These are phyloP conservation scores for Galerucella nymphaeae DNA, from an alignment of 2,888 invertebrate species.

Conservation along the genomic window DNA sequence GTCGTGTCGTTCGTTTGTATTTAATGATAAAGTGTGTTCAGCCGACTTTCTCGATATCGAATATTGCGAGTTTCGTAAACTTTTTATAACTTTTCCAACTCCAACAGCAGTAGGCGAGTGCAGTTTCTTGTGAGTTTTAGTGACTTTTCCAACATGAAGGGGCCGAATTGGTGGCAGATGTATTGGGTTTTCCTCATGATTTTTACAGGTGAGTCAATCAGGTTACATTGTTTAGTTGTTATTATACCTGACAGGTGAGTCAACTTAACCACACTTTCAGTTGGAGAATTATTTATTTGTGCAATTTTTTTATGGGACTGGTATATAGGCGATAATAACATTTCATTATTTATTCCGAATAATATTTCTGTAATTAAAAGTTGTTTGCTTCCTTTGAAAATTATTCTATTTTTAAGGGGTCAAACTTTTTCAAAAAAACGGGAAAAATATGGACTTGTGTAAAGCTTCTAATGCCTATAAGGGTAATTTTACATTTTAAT, in stretches of 20 bases:
- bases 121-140: conserved; percentile 40
- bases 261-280: conserved; percentile 34
- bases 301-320: neutral
- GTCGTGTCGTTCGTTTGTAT: conserved; percentile 41
- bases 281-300: neutral
- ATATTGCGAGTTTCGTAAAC: conserved; percentile 46
- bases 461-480: too few species aligned
- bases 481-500: too few species aligned
- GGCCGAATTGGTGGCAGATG: conserved; percentile 33
- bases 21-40: conserved; percentile 14
- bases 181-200: conserved; percentile 43
- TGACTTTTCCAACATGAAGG: conserved; percentile 43
- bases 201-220: conserved; percentile 49
- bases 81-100: conserved; percentile 45
- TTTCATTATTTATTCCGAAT: too few species aligned
- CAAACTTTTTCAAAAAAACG: too few species aligned
- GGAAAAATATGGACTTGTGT: too few species aligned
- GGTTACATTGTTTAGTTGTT: conserved; percentile 32
- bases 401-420: too few species aligned
- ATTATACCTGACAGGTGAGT: conserved; percentile 36
- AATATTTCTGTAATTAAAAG: too few species aligned
- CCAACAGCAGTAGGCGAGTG: conserved; percentile 32
- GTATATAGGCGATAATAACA: too few species aligned
- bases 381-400: too few species aligned
- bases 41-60: conserved; percentile 9